A percentile compares a stretch with the other conserved stretches of the same genome.
Evolutionary conservation across 2,888 invertebrate genomes (phyloP).

Genomic region (Epistrophe grossulariae): DNA sequence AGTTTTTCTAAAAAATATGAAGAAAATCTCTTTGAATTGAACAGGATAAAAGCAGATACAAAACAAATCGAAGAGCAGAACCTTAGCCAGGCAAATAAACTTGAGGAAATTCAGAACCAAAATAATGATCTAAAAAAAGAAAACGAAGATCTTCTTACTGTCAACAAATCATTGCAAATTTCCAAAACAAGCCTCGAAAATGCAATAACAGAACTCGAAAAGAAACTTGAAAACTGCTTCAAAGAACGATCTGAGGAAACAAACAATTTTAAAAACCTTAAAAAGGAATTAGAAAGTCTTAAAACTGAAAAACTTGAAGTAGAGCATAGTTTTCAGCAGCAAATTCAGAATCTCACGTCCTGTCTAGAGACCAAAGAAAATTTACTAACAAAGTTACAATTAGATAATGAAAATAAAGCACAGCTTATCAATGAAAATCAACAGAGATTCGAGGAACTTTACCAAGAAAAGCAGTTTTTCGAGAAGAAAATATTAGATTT

Average conservation of each 20-base stretch:
- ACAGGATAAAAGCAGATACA: slow-evolving; percentile 69
- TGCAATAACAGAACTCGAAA: slow-evolving; percentile 23
- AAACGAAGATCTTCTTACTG: slow-evolving; percentile 33
- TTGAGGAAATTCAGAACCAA: slow-evolving; percentile 18
- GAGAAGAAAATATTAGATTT: slow-evolving; percentile 1
- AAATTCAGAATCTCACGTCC: slow-evolving; percentile 14
- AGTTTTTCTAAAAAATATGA: slow-evolving; percentile 77
- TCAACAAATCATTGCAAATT: slow-evolving; percentile 36
- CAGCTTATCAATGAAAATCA: not conserved
- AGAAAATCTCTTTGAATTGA: slow-evolving; percentile 65
- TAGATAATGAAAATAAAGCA: slow-evolving; percentile 20
- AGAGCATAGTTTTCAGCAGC: slow-evolving; percentile 1
- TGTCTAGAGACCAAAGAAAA: slow-evolving; percentile 1
- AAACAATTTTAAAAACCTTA: slow-evolving; percentile 43
- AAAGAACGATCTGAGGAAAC: slow-evolving; percentile 35
- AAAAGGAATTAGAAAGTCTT: slow-evolving; percentile 13
- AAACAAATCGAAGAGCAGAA: slow-evolving; percentile 66
- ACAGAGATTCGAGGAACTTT: not conserved
- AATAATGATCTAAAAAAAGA: slow-evolving; percentile 20
- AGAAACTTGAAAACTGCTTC: slow-evolving; percentile 25
- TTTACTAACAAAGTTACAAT: not conserved
- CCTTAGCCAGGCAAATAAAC: slow-evolving; percentile 41
- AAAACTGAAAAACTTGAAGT: not conserved
- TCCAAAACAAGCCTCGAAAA: slow-evolving; percentile 30
- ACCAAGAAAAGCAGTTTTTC: not conserved